phyloP scores from a whole-genome alignment of 2,888 invertebrate species.

The Athalia cordata region DNA sequence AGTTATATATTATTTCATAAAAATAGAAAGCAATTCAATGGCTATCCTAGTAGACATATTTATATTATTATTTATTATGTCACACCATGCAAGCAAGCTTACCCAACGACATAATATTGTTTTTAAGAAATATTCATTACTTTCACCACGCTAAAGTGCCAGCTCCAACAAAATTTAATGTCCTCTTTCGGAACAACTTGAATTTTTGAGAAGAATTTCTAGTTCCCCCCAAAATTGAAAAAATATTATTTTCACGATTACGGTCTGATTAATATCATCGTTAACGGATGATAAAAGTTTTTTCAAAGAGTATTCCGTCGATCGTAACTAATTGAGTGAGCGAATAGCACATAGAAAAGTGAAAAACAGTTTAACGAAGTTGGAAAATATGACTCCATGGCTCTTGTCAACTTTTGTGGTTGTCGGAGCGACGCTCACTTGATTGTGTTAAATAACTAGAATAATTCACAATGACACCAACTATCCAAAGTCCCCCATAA shows the following conservation, averaged over 20 bases:
- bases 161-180: not conserved
- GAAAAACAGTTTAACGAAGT: not conserved
- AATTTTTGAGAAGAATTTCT: too few relatives aligned
- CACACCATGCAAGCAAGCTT: slow-evolving; percentile 46
- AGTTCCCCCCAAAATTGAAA: too few relatives aligned
- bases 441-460: slow-evolving; percentile 37
- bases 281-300: not conserved
- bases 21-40: slow-evolving; percentile 67
- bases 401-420: not conserved
- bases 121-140: not conserved
- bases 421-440: slow-evolving; percentile 24
- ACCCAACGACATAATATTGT: slow-evolving; percentile 34
- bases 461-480: slow-evolving; percentile 53
- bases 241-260: not conserved
- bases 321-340: not conserved
- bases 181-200: too few relatives aligned
- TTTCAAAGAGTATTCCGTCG: not conserved
- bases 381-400: slow-evolving; percentile 18
- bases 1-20: slow-evolving; percentile 65
- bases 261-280: too few relatives aligned
- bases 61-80: slow-evolving; percentile 39
- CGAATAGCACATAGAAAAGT: not conserved
- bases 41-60: slow-evolving; percentile 60
- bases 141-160: not conserved
- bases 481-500: slow-evolving; percentile 64